A percentile compares a stretch with the other conserved stretches of the same genome.
Conservation (phyloP, 2,797 vertebrate genomes). For the Peromyscus attwateri region DNA sequence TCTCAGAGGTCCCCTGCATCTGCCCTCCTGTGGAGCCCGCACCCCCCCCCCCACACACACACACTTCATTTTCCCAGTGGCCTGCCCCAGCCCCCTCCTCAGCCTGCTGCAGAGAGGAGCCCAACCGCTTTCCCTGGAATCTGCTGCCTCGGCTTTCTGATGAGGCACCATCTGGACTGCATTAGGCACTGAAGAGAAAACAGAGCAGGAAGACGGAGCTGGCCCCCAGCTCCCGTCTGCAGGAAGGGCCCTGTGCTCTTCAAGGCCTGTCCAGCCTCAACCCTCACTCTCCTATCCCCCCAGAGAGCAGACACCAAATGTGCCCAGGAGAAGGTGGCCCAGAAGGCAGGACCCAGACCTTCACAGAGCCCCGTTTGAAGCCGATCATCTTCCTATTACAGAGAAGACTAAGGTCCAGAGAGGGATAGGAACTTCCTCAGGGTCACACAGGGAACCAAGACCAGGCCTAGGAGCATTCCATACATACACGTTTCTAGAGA, state of each 20-base stretch:
- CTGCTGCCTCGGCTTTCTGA: constrained; percentile 79
- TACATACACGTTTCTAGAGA: fast-evolving
- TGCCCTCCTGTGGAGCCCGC: neutral
- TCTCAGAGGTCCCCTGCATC: neutral
- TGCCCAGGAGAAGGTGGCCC: neutral
- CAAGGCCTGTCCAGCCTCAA: neutral
- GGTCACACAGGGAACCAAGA: constrained; percentile 59
- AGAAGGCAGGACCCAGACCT: neutral
- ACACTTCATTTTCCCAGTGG: neutral
- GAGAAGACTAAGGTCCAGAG: constrained; percentile 52
- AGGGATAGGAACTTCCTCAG: constrained; percentile 30
- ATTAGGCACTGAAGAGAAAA: constrained; percentile 78
- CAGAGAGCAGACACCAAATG: neutral
- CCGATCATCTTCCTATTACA: neutral
- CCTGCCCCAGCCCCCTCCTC: constrained; percentile 41
- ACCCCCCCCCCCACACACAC: neutral
- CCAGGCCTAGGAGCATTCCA: neutral
- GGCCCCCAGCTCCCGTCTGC: constrained; percentile 63
- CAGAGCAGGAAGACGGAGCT: constrained; percentile 76
- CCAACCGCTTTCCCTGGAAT: constrained; percentile 83
- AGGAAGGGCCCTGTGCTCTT: constrained; percentile 21
- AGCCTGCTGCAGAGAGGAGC: constrained; percentile 67
- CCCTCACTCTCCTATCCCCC: neutral
- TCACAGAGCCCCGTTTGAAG: neutral
- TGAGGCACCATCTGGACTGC: constrained; percentile 82